These are phyloP conservation scores for Willowsia nigromaculata DNA, from an alignment of 2,888 invertebrate genomes.

Conservation along the genomic window DNA sequence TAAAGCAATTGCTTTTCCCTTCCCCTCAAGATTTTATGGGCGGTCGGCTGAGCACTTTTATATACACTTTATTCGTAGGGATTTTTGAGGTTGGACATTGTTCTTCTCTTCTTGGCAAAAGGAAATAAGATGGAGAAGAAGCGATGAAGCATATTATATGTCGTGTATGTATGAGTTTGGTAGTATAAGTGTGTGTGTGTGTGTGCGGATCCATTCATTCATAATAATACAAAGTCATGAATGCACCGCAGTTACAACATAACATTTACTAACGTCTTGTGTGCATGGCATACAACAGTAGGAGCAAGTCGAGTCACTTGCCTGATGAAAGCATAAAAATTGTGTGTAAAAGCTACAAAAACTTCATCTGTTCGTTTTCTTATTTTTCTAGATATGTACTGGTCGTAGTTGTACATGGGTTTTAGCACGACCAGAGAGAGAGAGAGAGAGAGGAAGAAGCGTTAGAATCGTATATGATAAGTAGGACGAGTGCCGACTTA, in stretches of 20 bases:
- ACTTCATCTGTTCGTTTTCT: slow-evolving; percentile 37
- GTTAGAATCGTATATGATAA: slow-evolving; percentile 65
- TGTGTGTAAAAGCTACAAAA: slow-evolving; percentile 63
- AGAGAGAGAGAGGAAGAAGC: slow-evolving; percentile 11
- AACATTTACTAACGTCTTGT: slow-evolving; percentile 45
- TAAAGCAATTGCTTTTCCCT: slow-evolving; percentile 73
- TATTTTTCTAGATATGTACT: slow-evolving; percentile 6
- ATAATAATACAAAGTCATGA: slow-evolving; percentile 62
- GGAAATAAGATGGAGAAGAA: slow-evolving; percentile 29
- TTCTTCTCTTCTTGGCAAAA: slow-evolving; percentile 43
- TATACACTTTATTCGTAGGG: slow-evolving; percentile 64
- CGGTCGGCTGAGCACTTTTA: slow-evolving; percentile 64
- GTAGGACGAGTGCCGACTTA: slow-evolving; percentile 71
- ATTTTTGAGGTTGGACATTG: slow-evolving; percentile 68
- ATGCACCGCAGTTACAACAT: slow-evolving; percentile 48
- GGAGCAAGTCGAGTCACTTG: slow-evolving; percentile 41
- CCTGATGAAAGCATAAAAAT: slow-evolving; percentile 69
- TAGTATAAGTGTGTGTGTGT: background rate
- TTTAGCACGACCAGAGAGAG: background rate
- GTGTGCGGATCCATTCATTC: slow-evolving; percentile 48
- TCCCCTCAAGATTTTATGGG: slow-evolving; percentile 69
- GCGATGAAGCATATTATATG: slow-evolving; percentile 49
- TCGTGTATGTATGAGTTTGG: background rate
- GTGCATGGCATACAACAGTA: slow-evolving; percentile 52
- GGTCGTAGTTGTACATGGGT: background rate